These are phyloP conservation scores for Pyrrhia umbra DNA, from an alignment of 2,888 invertebrate genomes.

Conservation along the genomic window DNA sequence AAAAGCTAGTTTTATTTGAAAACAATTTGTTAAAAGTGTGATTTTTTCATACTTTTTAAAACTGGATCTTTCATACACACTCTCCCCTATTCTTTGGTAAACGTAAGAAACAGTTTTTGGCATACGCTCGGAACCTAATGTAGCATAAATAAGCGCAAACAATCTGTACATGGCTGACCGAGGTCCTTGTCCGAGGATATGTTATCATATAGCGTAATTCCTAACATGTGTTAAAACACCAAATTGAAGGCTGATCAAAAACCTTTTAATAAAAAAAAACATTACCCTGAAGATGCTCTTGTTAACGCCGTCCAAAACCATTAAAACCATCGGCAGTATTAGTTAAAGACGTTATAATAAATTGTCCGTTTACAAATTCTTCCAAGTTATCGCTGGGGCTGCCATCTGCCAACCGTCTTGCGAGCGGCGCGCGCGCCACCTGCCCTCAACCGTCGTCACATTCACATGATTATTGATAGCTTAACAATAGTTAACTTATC, in stretches of 20 bases:
- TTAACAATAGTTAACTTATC: slow-evolving; percentile 33
- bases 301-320: slow-evolving; percentile 25
- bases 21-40: no score
- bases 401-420: slow-evolving; percentile 61
- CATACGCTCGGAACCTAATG: slow-evolving; percentile 26
- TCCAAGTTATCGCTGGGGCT: slow-evolving; percentile 47
- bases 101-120: no score
- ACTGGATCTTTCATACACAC: no score
- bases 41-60: no score
- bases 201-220: slow-evolving; percentile 11
- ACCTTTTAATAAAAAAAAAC: slow-evolving; percentile 2
- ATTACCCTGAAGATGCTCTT: slow-evolving; percentile 24
- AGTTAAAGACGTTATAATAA: slow-evolving; percentile 48
- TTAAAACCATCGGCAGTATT: slow-evolving; percentile 35
- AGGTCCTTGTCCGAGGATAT: slow-evolving; percentile 9
- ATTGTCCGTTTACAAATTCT: slow-evolving; percentile 54
- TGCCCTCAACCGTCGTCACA: slow-evolving; percentile 56
- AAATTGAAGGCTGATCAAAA: slow-evolving; percentile 11
- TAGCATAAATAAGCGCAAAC: slow-evolving; percentile 14
- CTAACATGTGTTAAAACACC: slow-evolving; percentile 6
- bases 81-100: no score
- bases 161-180: slow-evolving; percentile 1
- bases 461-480: slow-evolving; percentile 44
- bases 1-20: no score
- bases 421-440: slow-evolving; percentile 53